Conservation (phyloP, 1,140 invertebrate species). For the Calycopis cecrops region DNA sequence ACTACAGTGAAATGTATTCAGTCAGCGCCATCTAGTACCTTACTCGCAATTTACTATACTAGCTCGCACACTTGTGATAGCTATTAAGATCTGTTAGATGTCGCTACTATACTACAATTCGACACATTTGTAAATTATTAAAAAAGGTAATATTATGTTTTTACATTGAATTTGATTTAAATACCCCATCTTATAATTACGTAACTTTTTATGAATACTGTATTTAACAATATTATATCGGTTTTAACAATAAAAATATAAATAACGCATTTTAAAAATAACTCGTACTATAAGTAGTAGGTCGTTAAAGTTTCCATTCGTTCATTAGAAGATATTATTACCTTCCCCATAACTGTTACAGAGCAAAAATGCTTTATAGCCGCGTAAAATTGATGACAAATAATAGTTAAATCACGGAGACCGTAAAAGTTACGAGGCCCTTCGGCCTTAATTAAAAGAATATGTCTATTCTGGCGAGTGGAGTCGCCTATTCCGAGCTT, state of each 20-base stretch:
- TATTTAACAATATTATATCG: too few relatives aligned
- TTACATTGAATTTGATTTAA: too few relatives aligned
- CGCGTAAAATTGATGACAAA: constrained; percentile 74
- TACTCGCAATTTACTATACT: background rate
- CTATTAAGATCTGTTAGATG: constrained; percentile 2
- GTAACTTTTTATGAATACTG: too few relatives aligned
- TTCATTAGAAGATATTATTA: constrained; percentile 28
- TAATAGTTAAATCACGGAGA: constrained; percentile 73
- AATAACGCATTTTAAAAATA: background rate
- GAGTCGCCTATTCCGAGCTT: constrained; percentile 33
- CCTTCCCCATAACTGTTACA: constrained; percentile 31
- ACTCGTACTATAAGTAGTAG: background rate
- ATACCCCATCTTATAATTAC: too few relatives aligned
- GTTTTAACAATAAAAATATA: background rate
- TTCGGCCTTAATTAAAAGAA: constrained; percentile 73
- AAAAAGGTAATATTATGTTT: too few relatives aligned
- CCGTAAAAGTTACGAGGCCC: constrained; percentile 72
- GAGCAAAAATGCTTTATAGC: constrained; percentile 52
- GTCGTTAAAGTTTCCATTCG: constrained; percentile 5
- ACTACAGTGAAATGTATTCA: background rate
- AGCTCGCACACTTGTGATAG: background rate
- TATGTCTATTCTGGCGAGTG: constrained; percentile 53
- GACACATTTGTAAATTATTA: too few relatives aligned
- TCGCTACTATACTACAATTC: too few relatives aligned
- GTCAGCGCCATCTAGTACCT: constrained; percentile 30